Base-by-base conservation (phyloP, 2,113 vertebrate genomes). In the Micromys minutus region DNA sequence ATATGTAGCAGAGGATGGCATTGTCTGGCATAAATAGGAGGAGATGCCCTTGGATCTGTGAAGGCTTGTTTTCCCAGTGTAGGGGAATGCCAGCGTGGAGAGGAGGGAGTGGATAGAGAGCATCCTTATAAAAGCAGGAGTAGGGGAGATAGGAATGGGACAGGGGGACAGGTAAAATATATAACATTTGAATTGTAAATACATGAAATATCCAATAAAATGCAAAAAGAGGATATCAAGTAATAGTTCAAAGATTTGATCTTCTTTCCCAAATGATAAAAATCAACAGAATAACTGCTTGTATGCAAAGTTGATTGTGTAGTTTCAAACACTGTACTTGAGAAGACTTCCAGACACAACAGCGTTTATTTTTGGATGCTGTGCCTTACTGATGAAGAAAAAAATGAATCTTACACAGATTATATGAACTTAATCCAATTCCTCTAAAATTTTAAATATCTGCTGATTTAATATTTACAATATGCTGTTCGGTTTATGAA, bases 341-440 rank as follows among this genome's bases (percentile, higher is more conserved):
- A 55, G 29, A 17, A 21, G 5, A 42, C 11, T 63, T 39, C 0
- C 5, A 15, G 24, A 52, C 16, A 36, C 0, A 29, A 24, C 1
- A 31, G 15, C 13, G n/a, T n/a, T n/a, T n/a, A n/a, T n/a, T n/a
- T 39, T 29, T 29, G 19, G 26, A 84, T 0, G 57, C 34, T 80
- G 39, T 71, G 69, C 52, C 8, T 90, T 31, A 4, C 29, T 21
- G 42, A 19, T 4, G 24, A 31, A 36, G 45, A 65, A 11, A 79
- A 61, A 55, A 52, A 90, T 55, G 36, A 72, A 8, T 80, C 5
- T 83, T 80, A 7, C 47, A 75, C 63, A 85, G 34, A 47, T 52
- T 22, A 42, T 7, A 10, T 81, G 16, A 52, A 89, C 87, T 92
- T 34, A 26, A n/a, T 80, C 8, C 67, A 3, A 69, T 50, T 65